A percentile compares a stretch with the other conserved stretches of the same genome.
Evolutionary conservation across 2,113 vertebrate genomes (phyloP).

Genomic region (Todiramphus chloris): DNA sequence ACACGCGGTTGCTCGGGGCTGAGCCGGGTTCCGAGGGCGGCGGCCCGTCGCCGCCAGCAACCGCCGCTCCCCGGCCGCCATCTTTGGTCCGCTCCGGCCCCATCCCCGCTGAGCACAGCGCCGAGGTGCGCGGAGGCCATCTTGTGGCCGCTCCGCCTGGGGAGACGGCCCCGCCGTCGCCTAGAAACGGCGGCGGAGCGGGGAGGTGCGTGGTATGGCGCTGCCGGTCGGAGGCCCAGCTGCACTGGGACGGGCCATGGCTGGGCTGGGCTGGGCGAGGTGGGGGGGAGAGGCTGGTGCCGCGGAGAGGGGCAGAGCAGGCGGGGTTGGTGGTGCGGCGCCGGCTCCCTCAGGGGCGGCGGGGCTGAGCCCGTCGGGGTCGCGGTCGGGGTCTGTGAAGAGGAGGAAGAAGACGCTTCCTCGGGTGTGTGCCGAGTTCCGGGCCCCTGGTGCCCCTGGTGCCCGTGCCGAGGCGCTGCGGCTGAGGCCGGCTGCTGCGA

Average conservation of each 20-base stretch:
- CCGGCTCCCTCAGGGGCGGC: not conserved
- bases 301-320: not conserved
- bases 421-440: rapidly evolving
- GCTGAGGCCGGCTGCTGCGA: not conserved
- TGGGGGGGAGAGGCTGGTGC: not conserved
- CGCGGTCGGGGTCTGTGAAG: not conserved
- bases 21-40: rapidly evolving
- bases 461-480: not conserved
- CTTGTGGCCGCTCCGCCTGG: conserved; percentile 8
- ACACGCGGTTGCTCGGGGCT: rapidly evolving
- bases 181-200: conserved; percentile 16
- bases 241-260: too few species aligned
- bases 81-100: not conserved
- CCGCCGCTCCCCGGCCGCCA: not conserved
- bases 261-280: not conserved
- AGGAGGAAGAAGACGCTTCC: not conserved
- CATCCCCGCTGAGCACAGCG: rapidly evolving
- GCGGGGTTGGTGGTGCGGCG: not conserved
- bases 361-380: not conserved
- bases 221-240: not conserved
- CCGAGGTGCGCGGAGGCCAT: conserved; percentile 26
- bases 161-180: not conserved
- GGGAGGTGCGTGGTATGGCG: not conserved
- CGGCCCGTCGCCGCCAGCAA: not conserved
- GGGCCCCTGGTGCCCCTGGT: not conserved